These are phyloP conservation scores for Netelia fuscicornis DNA, from an alignment of 2,888 invertebrate species.

Conservation along the genomic window DNA sequence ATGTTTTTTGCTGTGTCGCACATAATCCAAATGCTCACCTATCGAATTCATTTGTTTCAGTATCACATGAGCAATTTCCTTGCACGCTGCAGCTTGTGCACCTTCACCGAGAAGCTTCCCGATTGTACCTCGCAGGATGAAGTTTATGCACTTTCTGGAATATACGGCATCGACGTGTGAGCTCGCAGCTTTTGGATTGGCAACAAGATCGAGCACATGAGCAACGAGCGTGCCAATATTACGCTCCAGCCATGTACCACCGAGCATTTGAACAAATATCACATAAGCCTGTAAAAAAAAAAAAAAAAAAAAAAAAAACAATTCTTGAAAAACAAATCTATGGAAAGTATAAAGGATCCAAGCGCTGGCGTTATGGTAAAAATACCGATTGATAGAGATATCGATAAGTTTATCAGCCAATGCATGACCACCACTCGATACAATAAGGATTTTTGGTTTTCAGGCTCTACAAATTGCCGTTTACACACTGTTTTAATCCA, in stretches of 20 bases:
- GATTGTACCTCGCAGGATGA: constrained; percentile 95
- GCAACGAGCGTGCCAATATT: constrained; percentile 94
- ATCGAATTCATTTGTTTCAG: constrained; percentile 98
- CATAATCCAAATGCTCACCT: constrained; percentile 80
- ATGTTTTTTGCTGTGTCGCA: not conserved
- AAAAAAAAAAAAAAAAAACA: constrained; percentile 75
- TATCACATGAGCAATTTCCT: constrained; percentile 96
- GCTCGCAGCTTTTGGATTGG: constrained; percentile 97
- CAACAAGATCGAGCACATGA: constrained; percentile 96
- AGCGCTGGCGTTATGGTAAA: not conserved
- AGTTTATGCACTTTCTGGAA: constrained; percentile 98
- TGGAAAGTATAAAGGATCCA: constrained; percentile 3
- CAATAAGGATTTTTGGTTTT: too few relatives aligned
- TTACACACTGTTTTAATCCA: too few relatives aligned
- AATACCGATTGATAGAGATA: constrained; percentile 16
- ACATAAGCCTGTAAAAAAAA: constrained; percentile 93
- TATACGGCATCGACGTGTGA: constrained; percentile 99
- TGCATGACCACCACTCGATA: too few relatives aligned
- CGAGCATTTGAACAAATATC: constrained; percentile 96
- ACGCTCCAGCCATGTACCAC: constrained; percentile 97
- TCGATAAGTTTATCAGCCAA: not conserved
- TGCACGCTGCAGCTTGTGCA: constrained; percentile 97
- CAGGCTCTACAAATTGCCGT: too few relatives aligned
- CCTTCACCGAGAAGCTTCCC: constrained; percentile 98
- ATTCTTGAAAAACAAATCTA: constrained; percentile 31